phyloP scores from a whole-genome alignment of 2,113 vertebrate genomes.

The Brachionichthys hirsutus region DNA sequence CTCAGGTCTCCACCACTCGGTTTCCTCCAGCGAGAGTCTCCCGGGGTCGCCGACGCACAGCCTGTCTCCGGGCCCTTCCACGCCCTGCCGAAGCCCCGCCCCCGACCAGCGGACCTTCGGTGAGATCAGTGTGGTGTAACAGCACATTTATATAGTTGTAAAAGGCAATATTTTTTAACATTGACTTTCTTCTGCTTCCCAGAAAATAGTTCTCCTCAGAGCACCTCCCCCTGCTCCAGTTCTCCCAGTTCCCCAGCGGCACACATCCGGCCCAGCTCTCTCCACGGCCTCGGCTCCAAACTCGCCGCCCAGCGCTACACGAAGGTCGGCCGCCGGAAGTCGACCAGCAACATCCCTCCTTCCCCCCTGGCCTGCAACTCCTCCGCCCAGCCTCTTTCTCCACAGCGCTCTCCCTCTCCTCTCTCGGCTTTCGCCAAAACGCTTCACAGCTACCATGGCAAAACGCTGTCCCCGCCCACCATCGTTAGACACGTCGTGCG shows the following conservation, averaged over 20 bases:
- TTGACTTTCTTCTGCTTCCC: slow-evolving; percentile 35
- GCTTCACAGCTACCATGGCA: slow-evolving; percentile 82
- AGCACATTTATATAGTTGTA: too few species aligned
- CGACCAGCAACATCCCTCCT: slow-evolving; percentile 96
- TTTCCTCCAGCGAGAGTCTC: slow-evolving; percentile 95
- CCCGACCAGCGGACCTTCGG: slow-evolving; percentile 76
- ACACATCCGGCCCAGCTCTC: slow-evolving; percentile 91
- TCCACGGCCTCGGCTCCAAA: slow-evolving; percentile 91
- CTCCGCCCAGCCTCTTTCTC: slow-evolving; percentile 84
- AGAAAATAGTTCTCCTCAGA: slow-evolving; percentile 89
- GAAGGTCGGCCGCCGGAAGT: slow-evolving; percentile 91
- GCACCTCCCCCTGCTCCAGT: slow-evolving; percentile 89
- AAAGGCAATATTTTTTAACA: background rate
- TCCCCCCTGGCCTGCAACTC: slow-evolving; percentile 92
- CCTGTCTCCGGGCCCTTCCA: slow-evolving; percentile 87
- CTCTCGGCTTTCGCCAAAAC: slow-evolving; percentile 82
- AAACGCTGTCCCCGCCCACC: slow-evolving; percentile 86
- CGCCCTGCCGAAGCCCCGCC: slow-evolving; percentile 87
- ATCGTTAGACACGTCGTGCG: slow-evolving; percentile 82
- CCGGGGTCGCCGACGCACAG: slow-evolving; percentile 96
- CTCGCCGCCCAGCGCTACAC: slow-evolving; percentile 84
- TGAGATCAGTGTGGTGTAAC: slow-evolving; percentile 17
- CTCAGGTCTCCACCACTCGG: slow-evolving; percentile 92
- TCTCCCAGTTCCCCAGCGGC: slow-evolving; percentile 90
- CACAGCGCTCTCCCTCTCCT: slow-evolving; percentile 87